phyloP scores from a whole-genome alignment of 2,113 vertebrate genomes.

The Elephas maximus region DNA sequence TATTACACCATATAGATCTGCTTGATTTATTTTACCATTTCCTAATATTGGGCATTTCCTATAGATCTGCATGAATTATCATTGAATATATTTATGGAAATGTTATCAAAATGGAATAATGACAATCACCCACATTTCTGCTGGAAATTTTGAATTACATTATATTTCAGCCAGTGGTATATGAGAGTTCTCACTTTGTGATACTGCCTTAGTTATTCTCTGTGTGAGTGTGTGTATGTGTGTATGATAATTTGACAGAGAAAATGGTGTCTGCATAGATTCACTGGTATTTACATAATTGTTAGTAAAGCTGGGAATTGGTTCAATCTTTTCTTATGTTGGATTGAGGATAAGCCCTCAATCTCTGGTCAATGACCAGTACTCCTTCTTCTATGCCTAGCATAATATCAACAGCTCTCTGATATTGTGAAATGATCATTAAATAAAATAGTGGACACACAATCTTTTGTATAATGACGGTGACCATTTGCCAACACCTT shows the following conservation, averaged over 20 bases:
- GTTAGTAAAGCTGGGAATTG: background rate
- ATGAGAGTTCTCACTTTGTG: background rate
- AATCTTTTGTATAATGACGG: conserved; percentile 9
- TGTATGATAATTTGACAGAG: background rate
- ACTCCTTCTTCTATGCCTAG: background rate
- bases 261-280: background rate
- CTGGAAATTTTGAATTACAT: background rate
- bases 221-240: background rate
- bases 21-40: background rate
- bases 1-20: background rate
- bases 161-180: background rate
- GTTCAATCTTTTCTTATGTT: background rate
- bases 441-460: background rate
- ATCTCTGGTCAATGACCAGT: background rate
- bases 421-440: background rate
- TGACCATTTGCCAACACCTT: background rate
- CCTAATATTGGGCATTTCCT: background rate
- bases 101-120: conserved; percentile 36
- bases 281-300: conserved; percentile 18
- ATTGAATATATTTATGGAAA: conserved; percentile 35
- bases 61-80: background rate
- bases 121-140: background rate
- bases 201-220: background rate
- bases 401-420: background rate
- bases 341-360: background rate